Base-by-base conservation (phyloP, 1,140 invertebrate genomes). In the Micrasema longulum region DNA sequence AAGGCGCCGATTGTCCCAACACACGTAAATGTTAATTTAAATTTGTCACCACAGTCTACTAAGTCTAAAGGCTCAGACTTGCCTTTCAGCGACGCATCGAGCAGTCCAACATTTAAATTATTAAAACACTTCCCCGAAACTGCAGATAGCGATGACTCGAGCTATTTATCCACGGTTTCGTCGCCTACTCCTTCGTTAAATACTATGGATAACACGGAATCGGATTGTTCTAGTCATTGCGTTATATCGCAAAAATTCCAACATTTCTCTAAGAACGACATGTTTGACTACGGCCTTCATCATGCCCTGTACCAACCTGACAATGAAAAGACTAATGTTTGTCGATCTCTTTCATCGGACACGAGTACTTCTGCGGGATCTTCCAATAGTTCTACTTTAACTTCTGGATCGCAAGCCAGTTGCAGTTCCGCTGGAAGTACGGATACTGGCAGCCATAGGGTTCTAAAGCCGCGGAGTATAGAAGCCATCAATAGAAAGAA, bases 401-500 rank as follows among this genome's bases (percentile, higher is more conserved):
- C 89, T 1, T 91, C 89, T 47, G 89, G 89, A 7, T 90, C 89
- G 0, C 89, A 91, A 80, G 88, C 89, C 22, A 90, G 88, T 76
- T 89, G 88, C 78, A 88, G 88, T 75, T 88, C 87, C n/a, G 79
- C 88, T 76, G 87, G 87, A 80, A 89, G 87, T 87, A 83, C 84
- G 74, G 88, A 87, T 79, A 85, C 84, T 74, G 86, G 85, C 55
- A 86, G 85, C 66, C 82, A 84, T 79, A 85, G 91, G 74, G 88
- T 95, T 65, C 84, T 94, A 20, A 95, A 94, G 80, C 86, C 91
- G 1, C 88, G 92, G 71, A 92, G 89, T 80, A 90, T 94, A 38
- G 91, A 93, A 80, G 92, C 92, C 2, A 91, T 93, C 43, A 95
- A 95, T 80, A 87, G 93, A 16, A 93, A 94, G 79, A 95, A 95